phyloP scores from a whole-genome alignment of 2,888 invertebrate genomes.

The Pasiphila rectangulata region DNA sequence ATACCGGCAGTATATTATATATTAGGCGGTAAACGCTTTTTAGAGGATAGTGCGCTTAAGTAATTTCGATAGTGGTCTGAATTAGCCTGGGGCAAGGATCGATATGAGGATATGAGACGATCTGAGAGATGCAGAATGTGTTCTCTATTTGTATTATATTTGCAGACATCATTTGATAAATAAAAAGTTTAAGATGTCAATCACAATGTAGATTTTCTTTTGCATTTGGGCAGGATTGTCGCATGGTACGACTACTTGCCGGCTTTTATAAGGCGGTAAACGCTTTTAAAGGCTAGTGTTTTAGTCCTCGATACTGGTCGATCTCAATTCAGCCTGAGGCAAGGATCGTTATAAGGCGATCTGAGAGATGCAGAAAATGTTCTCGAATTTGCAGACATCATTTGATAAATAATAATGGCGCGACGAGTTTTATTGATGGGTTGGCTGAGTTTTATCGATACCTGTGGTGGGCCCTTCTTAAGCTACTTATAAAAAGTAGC shows the following conservation, averaged over 20 bases:
- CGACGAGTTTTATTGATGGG: background rate
- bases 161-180: slow-evolving; percentile 2
- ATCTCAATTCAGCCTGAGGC: slow-evolving; percentile 48
- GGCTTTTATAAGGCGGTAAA: too few relatives aligned
- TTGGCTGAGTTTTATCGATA: too few relatives aligned
- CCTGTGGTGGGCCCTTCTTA: too few relatives aligned
- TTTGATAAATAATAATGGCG: background rate
- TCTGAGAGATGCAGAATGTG: slow-evolving; percentile 32
- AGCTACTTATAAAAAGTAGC: too few relatives aligned
- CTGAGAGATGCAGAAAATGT: slow-evolving; percentile 32
- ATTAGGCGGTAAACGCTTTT: background rate
- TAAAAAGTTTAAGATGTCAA: too few relatives aligned
- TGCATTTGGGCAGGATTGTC: too few relatives aligned
- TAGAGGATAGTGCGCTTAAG: slow-evolving; percentile 33
- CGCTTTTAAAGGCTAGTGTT: too few relatives aligned
- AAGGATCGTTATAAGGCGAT: slow-evolving; percentile 42
- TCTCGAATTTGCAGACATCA: slow-evolving; percentile 15
- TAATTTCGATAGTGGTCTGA: slow-evolving; percentile 47
- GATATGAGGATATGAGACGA: slow-evolving; percentile 34
- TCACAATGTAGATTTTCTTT: too few relatives aligned
- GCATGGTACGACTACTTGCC: too few relatives aligned
- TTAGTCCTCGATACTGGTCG: too few relatives aligned
- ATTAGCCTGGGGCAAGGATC: slow-evolving; percentile 53
- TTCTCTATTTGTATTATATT: slow-evolving; percentile 26
- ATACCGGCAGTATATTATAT: background rate